These are phyloP conservation scores for Andrena camellia DNA, from an alignment of 2,888 invertebrate species.

Conservation along the genomic window DNA sequence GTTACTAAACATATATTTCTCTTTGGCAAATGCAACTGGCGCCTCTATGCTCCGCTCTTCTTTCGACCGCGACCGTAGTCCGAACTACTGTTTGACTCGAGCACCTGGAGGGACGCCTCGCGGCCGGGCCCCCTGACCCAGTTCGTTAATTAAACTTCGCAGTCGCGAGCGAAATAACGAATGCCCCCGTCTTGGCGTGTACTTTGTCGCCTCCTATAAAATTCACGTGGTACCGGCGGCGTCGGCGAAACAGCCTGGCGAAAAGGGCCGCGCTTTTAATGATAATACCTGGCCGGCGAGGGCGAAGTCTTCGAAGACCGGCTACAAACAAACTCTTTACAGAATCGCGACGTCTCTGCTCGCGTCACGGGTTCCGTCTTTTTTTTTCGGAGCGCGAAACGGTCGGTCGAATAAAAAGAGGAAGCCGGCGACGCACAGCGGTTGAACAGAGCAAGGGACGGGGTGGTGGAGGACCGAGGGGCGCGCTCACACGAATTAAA, in stretches of 20 bases:
- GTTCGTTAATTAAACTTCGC: slow-evolving; percentile 55
- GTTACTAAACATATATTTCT: slow-evolving; percentile 21
- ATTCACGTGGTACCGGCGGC: slow-evolving; percentile 7
- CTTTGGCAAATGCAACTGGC: slow-evolving; percentile 4
- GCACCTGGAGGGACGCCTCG: not conserved
- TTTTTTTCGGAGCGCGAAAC: slow-evolving; percentile 20
- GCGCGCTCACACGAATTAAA: slow-evolving; percentile 63
- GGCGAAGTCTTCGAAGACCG: slow-evolving; percentile 1
- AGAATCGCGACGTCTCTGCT: slow-evolving; percentile 12
- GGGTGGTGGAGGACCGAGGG: slow-evolving; percentile 10
- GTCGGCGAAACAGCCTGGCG: slow-evolving; percentile 1
- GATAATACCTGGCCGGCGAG: not conserved
- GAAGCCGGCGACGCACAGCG: not conserved
- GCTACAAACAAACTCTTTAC: slow-evolving; percentile 5
- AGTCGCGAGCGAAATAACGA: slow-evolving; percentile 49
- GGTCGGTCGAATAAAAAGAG: not conserved
- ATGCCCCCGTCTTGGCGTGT: not conserved
- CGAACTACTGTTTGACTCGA: slow-evolving; percentile 45
- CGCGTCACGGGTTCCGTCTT: not conserved
- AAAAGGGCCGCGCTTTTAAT: slow-evolving; percentile 3
- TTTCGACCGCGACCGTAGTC: slow-evolving; percentile 1
- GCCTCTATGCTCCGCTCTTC: not conserved
- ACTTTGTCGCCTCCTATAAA: slow-evolving; percentile 16
- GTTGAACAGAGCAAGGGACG: not conserved
- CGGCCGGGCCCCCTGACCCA: slow-evolving; percentile 9